Conservation (phyloP, 2,888 invertebrate species). For the Tenthredo scrophulariae region DNA sequence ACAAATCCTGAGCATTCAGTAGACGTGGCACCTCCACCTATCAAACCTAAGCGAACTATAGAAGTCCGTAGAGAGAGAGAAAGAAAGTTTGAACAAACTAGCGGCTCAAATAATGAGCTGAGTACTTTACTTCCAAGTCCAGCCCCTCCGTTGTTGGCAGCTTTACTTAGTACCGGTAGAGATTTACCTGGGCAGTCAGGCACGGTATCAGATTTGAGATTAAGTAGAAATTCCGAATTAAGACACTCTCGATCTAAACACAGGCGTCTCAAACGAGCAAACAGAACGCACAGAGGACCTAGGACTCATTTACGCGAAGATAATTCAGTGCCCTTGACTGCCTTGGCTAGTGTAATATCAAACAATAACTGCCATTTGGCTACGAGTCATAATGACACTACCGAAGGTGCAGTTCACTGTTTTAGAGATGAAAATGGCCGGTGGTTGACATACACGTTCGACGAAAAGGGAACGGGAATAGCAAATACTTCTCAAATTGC, state of each 20-base stretch:
- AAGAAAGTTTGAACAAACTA: conserved; percentile 81
- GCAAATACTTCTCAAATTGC: conserved; percentile 76
- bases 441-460: conserved; percentile 93
- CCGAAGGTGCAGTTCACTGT: conserved; percentile 91
- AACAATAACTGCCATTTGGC: conserved; percentile 84
- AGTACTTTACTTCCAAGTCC: conserved; percentile 84
- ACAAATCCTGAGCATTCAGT: conserved; percentile 61
- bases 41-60: conserved; percentile 78
- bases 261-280: conserved; percentile 81
- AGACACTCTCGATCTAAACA: conserved; percentile 80
- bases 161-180: conserved; percentile 83
- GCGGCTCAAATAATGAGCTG: conserved; percentile 83
- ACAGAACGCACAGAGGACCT: conserved; percentile 75
- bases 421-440: conserved; percentile 92
- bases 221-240: conserved; percentile 59
- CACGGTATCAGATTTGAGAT: conserved; percentile 60
- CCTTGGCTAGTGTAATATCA: conserved; percentile 77
- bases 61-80: conserved; percentile 65
- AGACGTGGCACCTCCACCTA: conserved; percentile 74
- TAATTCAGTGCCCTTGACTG: conserved; percentile 70
- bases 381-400: conserved; percentile 89
- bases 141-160: conserved; percentile 82
- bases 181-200: conserved; percentile 79
- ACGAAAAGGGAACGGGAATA: conserved; percentile 85
- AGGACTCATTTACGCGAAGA: conserved; percentile 67